Percentiles rank a stretch among this genome's conserved stretches.
These are phyloP conservation scores for Psittacula derbiana DNA, from an alignment of 2,797 vertebrate genomes.

Conservation along the genomic window DNA sequence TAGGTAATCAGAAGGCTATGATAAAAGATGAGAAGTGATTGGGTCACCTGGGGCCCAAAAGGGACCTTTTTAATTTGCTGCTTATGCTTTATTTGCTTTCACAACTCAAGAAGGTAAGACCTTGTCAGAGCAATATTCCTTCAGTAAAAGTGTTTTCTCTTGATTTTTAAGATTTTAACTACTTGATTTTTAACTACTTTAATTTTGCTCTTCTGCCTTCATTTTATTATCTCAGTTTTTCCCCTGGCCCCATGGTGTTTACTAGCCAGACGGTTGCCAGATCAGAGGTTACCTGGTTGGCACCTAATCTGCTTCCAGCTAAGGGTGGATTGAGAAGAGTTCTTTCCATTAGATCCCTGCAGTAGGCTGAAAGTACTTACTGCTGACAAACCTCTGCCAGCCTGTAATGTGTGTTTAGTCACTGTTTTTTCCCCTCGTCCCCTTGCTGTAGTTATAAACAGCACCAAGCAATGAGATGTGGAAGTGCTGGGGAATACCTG, in stretches of 20 bases:
- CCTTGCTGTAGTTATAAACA: neutral
- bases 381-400: neutral
- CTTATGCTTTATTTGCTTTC: neutral
- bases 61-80: neutral
- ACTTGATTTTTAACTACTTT: neutral
- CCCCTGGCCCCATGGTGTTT: neutral
- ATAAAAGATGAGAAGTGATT: neutral
- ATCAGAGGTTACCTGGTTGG: neutral
- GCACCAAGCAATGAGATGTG: neutral
- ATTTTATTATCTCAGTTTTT: neutral
- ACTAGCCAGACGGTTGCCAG: neutral
- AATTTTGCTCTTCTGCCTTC: neutral
- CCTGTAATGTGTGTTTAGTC: neutral
- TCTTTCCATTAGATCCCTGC: neutral
- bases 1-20: conserved; percentile 65
- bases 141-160: neutral
- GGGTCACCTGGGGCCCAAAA: neutral
- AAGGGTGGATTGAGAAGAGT: neutral
- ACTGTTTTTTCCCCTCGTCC: neutral
- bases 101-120: neutral
- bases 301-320: neutral
- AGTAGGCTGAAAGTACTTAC: neutral
- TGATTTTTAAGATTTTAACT: neutral
- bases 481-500: neutral
- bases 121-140: neutral